Conservation (phyloP, 2,797 vertebrate species). For the Darevskia mixta region DNA sequence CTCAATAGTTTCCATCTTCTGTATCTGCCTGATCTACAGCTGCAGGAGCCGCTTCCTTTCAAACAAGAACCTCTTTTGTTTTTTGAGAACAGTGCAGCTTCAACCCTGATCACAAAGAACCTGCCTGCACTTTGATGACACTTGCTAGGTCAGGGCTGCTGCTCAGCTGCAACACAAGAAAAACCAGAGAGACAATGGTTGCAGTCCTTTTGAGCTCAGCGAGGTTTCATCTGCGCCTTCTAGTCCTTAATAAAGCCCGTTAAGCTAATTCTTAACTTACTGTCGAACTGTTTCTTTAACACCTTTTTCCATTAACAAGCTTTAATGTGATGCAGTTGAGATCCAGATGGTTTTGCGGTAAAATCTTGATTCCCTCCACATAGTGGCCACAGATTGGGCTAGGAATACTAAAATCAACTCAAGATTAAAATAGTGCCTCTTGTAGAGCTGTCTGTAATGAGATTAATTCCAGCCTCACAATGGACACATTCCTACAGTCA, state of each 20-base stretch:
- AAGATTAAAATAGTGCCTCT: background rate
- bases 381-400: background rate
- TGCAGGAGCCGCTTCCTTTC: slow-evolving; percentile 5
- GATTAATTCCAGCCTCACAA: background rate
- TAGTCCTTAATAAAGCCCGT: background rate
- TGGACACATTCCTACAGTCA: background rate
- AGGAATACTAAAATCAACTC: background rate
- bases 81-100: background rate
- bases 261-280: background rate
- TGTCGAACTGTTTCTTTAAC: background rate
- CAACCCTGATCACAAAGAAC: background rate
- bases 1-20: slow-evolving; percentile 3
- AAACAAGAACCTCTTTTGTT: background rate
- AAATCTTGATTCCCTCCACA: background rate
- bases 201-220: background rate
- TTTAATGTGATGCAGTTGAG: background rate
- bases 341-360: background rate
- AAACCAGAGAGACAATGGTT: background rate
- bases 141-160: slow-evolving; percentile 6
- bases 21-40: slow-evolving; percentile 11
- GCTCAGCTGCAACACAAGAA: background rate
- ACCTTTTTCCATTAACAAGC: background rate
- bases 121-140: background rate
- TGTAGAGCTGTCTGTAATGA: background rate
- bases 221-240: background rate